These are phyloP conservation scores for Coecobrya sp. DNA, from an alignment of 2,888 invertebrate species.

Conservation along the genomic window DNA sequence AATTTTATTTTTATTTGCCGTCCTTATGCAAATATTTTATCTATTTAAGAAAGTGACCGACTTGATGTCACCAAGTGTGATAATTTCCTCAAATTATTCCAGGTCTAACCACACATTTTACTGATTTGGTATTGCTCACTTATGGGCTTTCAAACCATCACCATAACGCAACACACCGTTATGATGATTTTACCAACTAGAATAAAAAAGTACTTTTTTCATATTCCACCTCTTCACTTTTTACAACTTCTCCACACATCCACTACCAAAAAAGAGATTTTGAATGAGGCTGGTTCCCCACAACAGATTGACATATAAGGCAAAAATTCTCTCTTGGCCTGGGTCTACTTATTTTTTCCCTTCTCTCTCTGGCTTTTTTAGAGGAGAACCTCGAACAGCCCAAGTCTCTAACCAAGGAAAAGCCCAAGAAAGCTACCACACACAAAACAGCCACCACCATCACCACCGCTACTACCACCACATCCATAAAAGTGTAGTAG, in stretches of 20 bases:
- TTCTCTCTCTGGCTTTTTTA: conserved; percentile 57
- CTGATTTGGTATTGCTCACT: no score
- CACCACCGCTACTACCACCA: conserved; percentile 57
- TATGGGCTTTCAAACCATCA: no score
- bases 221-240: conserved; percentile 30
- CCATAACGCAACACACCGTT: no score
- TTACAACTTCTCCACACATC: conserved; percentile 53
- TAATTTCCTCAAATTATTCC: conserved; percentile 60
- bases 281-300: conserved; percentile 70
- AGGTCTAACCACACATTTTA: conserved; percentile 10
- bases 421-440: conserved; percentile 78
- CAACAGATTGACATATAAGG: conserved; percentile 78
- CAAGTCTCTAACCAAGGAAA: conserved; percentile 71
- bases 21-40: no score
- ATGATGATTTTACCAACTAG: no score
- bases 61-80: no score
- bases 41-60: neutral
- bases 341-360: conserved; percentile 3
- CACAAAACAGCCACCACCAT: conserved; percentile 74
- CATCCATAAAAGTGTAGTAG: conserved; percentile 63
- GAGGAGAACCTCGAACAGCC: conserved; percentile 72
- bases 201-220: neutral
- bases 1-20: no score
- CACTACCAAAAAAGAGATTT: conserved; percentile 72
- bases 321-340: conserved; percentile 49